These are phyloP conservation scores for Oreochromis aureus DNA, from an alignment of 2,113 vertebrate species.

Conservation along the genomic window DNA sequence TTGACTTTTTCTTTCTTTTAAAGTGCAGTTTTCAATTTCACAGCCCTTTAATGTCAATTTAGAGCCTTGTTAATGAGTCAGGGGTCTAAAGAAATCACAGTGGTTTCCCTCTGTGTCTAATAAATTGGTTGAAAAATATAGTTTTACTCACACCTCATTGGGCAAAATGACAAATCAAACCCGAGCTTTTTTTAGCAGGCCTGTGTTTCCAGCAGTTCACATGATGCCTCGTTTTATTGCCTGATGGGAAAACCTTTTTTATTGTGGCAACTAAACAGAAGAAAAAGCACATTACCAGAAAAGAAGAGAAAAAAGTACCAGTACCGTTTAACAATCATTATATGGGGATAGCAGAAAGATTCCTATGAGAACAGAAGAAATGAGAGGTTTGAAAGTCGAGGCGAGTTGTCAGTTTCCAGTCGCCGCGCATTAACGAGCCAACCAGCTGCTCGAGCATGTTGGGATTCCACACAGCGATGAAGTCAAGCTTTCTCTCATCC, in stretches of 20 bases:
- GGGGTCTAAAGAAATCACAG: background rate
- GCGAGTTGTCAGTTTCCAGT: constrained; percentile 39
- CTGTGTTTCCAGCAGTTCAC: constrained; percentile 9
- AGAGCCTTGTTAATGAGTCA: constrained; percentile 25
- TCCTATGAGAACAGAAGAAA: constrained; percentile 9
- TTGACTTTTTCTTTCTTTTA: background rate
- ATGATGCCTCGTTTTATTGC: constrained; percentile 13
- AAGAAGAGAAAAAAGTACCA: background rate
- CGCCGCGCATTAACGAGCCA: constrained; percentile 32
- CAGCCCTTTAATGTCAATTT: constrained; percentile 6
- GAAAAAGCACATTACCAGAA: background rate
- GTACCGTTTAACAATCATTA: background rate
- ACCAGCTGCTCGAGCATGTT: constrained; percentile 51
- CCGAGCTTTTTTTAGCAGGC: background rate
- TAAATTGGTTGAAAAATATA: constrained; percentile 34
- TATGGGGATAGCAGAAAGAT: constrained; percentile 13
- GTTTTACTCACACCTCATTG: constrained; percentile 22
- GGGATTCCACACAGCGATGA: constrained; percentile 55
- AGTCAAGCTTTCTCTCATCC: constrained; percentile 53
- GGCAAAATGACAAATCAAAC: constrained; percentile 37
- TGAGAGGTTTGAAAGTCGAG: background rate
- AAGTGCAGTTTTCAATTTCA: constrained; percentile 1
- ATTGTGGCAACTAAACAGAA: background rate
- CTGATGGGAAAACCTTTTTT: constrained; percentile 36
- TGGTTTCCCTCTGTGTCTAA: constrained; percentile 28